Base-by-base conservation (phyloP, 2,797 vertebrate species). In the Halcyon smyrnensis region DNA sequence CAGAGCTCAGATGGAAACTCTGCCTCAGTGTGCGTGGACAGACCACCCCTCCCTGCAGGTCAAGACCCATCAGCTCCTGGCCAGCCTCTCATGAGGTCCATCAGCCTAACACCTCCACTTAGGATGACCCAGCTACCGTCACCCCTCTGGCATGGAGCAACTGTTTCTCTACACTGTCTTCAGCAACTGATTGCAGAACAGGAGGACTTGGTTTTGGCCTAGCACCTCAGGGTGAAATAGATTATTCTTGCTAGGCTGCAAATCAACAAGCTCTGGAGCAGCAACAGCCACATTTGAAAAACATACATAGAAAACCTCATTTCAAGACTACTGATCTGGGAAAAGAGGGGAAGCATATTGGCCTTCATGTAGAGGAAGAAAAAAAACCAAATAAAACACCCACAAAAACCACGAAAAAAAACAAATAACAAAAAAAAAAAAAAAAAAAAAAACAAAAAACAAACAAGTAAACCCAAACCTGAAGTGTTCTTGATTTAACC, bases 361-460 rank as follows among this genome's bases (percentile, higher is more conserved):
- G 50, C 15, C 5, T 84, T 63, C 43, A 21, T 16, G 14, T 3
- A 73, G 12, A 43, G 23, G n/a, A 2, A 1, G 8, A 7, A 28
- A 69, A 45, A 24, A 25, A 21, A 8, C 7, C 12, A 50, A 50
- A n/a, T 12, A 48, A 48, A 48, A 48, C 43, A n/a, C 7, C 16
- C 16, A 45, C 43, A 45, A 46, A 46, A 11, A 15, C 1, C 7
- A 14, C 6, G 23, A 68, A 37, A 21, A 32, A 32, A 8, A 50
- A 50, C 46, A 48, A 48, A 48, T 11, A 25, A 50, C 25, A 50
- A 14, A 46, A 19, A 21, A 46, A 46, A 5, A 46, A 11, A 20
- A 1, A 6, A 16, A 8, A 19, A 68, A 43, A 18, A 28, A 28
- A 8, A 7, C 1, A 2, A 34, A 8, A 5, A 15, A 15, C 36